Base-by-base conservation (phyloP, 1,140 invertebrate genomes). In the Drosophila orena region DNA sequence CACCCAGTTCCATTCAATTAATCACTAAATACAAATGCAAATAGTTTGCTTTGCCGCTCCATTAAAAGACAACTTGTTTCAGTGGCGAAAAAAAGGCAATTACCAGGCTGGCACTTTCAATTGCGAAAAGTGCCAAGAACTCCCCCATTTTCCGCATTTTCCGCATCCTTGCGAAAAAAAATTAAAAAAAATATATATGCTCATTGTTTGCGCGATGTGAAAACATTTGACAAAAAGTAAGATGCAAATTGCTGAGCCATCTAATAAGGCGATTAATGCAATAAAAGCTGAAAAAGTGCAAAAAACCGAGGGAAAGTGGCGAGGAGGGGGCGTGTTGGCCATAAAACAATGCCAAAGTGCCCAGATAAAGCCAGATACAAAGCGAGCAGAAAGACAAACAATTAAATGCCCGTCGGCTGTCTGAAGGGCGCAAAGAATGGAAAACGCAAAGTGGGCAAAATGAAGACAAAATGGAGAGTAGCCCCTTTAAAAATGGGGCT, bases 181-280 rank as follows among this genome's bases (percentile, higher is more conserved):
- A 7, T 7, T 7, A 30, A 30, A 30, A 8, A 2, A 30, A 10
- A 10, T 17, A 17, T 17, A 30, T 30, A 7, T 30, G 20, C 27
- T 27, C 27, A 52, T 68, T 68, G 42, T 69, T 70, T 69, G 6
- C 34, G 66, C 40, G 42, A 55, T 54, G 42, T 55, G 27, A 69
- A 70, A 70, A 53, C 62, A 75, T 69, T 78, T 83, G 79, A 79
- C 75, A 76, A 72, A 81, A 83, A 60, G 49, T 62, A 68, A 64
- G 64, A 60, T 75, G 76, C 59, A 83, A 83, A 83, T 84, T 84
- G 80, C 80, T 84, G 64, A 71, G 75, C 47, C 71, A 84, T 76
- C 80, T 84, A 84, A 75, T 84, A 83, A 83, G 76, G 52, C 76
- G 76, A 75, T 84, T 84, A 84, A 79, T 71, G 80, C 80, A 84